Evolutionary conservation across 1,140 invertebrate genomes (phyloP), one percentile per base, ranked within the genome.

Genomic region (Ectropis grisescens): DNA sequence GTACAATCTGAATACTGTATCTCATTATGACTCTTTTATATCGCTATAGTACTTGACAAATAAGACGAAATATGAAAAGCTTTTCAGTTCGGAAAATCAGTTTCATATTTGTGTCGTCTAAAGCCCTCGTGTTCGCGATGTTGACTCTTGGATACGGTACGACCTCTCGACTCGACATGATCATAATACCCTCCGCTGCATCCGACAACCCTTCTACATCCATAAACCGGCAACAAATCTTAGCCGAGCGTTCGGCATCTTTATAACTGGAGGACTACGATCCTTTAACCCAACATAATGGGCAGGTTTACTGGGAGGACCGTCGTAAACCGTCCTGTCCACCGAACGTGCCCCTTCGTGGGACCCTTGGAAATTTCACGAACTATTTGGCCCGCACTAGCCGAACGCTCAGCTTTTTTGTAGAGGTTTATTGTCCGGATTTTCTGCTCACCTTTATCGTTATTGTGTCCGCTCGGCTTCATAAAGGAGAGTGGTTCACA

Each of bases 391-490:
- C 62, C 67, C 51, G 62, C 55, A 74, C 72, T 78, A 66, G 72
- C 64, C 75, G 61, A n/a, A 58, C 67, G 27, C 64, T 70, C 68
- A 62, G 69, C 69, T 68, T 76, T 76, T 80, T 80, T 80, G 67
- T 60, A 58, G 64, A 58, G 47, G 58, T 81, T 81, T 81, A 78
- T 81, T 76, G 76, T 78, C 61, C 76, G 70, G 76, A 81, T 78
- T 81, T 80, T 75, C 64, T 60, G 59, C 64, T 78, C 71, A 81
- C 75, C 75, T 81, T 78, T 78, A 78, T 74, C 66, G 75, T 69
- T 78, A 78, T 78, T 78, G 65, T 78, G 69, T 76, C 55, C 74
- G 69, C 68, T 49, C 59, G 72, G 69, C 67, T 81, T 74, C 72
- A 78, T 81, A 76, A 72, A 71, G 66, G 67, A 58, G 47, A 47